Base-by-base conservation (phyloP, 2,888 invertebrate species). In the Emesis furor region DNA sequence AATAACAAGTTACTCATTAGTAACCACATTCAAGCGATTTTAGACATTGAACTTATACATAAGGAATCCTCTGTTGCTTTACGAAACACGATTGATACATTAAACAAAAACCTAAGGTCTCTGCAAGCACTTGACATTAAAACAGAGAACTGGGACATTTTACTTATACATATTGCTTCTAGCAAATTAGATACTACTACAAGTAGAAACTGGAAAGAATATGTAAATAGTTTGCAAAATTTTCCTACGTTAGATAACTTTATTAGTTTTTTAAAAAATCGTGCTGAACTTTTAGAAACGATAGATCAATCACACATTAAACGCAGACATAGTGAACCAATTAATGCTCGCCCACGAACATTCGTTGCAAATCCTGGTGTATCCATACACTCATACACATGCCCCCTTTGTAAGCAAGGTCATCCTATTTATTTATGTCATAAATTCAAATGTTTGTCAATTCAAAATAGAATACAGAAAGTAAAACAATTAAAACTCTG, bases 401-500 rank as follows among this genome's bases (percentile, higher is more conserved):
- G 59, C 8, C 59, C 24, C 24, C 8, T 10, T 8, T 59, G 59
- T 3, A 59, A 59, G 10, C 24, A 59, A 59, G 24, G 24, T 10
- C 59, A 59, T 59, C 59, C 17, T 59, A 59, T 59, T 59, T 24
- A 59, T 8, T 59, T 24, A 10, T 59, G 55, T 55, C 17, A n/a
- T 2, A 55, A 55, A 55, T 55, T 55, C 6, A 55, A 55, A 17
- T 24, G 24, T 24, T 24, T 24, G 24, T 24, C 24, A 24, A 24
- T 24, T 24, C 24, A 24, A 24, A 24, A 24, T 24, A 59, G 7
- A 59, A 2, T 24, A 1, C 24, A 59, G 2, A 59, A 8, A 5
- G 59, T 59, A 3, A 59, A 59, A 24, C 59, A 59, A 17, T n/a
- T 59, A 59, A 17, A 59, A 59, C 59, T 59, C 24, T 59, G 59